phyloP scores from a whole-genome alignment of 1,140 invertebrate species.

The Hermatobates lingyangjiaoensis region DNA sequence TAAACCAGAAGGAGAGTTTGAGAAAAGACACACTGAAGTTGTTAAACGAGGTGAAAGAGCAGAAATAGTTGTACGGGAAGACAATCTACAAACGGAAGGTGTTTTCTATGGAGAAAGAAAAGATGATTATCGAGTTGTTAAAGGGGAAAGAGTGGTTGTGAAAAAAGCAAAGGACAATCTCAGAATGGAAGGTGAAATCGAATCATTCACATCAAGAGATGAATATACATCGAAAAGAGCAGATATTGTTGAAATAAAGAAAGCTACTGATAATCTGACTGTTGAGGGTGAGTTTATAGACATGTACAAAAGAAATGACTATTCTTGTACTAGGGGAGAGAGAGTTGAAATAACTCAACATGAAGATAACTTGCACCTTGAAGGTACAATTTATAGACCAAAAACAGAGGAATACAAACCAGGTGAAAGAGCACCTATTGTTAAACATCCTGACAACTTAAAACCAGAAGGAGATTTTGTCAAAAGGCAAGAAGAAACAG shows the following conservation, averaged over 20 bases:
- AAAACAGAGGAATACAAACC: slow-evolving; percentile 23
- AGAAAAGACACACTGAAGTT: slow-evolving; percentile 18
- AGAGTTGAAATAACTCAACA: slow-evolving; percentile 19
- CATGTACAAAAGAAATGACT: slow-evolving; percentile 24
- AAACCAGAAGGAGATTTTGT: slow-evolving; percentile 32
- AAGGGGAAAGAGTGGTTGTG: slow-evolving; percentile 19
- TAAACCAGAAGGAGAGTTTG: slow-evolving; percentile 43
- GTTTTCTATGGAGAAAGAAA: slow-evolving; percentile 28
- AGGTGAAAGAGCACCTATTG: slow-evolving; percentile 29
- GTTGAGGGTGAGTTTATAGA: slow-evolving; percentile 42
- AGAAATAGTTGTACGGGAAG: slow-evolving; percentile 19
- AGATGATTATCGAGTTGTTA: slow-evolving; percentile 22
- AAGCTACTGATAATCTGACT: slow-evolving; percentile 29
- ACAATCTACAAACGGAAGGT: slow-evolving; percentile 34
- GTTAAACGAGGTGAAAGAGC: slow-evolving; percentile 19
- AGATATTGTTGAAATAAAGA: slow-evolving; percentile 23
- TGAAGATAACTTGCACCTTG: slow-evolving; percentile 32
- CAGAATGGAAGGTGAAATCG: slow-evolving; percentile 31
- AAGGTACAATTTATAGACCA: slow-evolving; percentile 34
- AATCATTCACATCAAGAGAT: slow-evolving; percentile 17
- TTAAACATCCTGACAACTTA: slow-evolving; percentile 32
- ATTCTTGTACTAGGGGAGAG: slow-evolving; percentile 23
- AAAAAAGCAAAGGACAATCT: slow-evolving; percentile 32
- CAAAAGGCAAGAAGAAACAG: slow-evolving; percentile 18
- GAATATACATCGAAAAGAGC: slow-evolving; percentile 39